phyloP scores from a whole-genome alignment of 1,140 invertebrate genomes.

The Ridgeia piscesae region DNA sequence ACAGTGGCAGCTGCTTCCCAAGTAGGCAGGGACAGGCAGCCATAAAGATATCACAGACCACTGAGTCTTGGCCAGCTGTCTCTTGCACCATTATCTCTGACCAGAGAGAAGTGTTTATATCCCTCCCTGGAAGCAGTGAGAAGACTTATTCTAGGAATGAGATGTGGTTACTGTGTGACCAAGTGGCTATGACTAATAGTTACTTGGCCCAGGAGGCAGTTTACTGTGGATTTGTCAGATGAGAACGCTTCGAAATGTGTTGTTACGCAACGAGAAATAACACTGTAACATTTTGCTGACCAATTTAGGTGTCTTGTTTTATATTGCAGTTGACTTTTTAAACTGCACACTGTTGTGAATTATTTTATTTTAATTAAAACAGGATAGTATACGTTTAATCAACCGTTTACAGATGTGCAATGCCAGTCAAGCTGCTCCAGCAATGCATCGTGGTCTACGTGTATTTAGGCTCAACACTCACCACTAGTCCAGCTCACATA shows the following conservation, averaged over 20 bases:
- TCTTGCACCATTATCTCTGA: neutral
- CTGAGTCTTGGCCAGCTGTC: neutral
- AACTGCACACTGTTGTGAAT: neutral
- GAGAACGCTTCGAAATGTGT: neutral
- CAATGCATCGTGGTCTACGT: too few relatives aligned
- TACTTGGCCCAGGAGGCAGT: neutral
- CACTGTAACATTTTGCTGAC: too few relatives aligned
- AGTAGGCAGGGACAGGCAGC: neutral
- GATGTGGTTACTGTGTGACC: neutral
- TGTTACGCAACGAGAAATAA: neutral
- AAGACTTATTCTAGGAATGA: neutral
- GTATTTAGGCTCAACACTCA: neutral
- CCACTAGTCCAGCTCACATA: neutral
- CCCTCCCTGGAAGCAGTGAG: too few relatives aligned
- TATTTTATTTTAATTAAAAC: neutral
- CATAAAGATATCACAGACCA: constrained; percentile 5
- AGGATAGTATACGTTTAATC: neutral
- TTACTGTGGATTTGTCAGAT: neutral
- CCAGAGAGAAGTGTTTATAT: neutral
- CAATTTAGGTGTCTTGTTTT: too few relatives aligned
- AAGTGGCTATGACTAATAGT: neutral
- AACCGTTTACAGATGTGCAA: neutral
- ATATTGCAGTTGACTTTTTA: neutral
- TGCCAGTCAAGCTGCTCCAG: neutral
- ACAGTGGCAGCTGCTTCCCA: neutral